These are phyloP conservation scores for Apocheima hispidaria DNA, from an alignment of 2,888 invertebrate species.

Conservation along the genomic window DNA sequence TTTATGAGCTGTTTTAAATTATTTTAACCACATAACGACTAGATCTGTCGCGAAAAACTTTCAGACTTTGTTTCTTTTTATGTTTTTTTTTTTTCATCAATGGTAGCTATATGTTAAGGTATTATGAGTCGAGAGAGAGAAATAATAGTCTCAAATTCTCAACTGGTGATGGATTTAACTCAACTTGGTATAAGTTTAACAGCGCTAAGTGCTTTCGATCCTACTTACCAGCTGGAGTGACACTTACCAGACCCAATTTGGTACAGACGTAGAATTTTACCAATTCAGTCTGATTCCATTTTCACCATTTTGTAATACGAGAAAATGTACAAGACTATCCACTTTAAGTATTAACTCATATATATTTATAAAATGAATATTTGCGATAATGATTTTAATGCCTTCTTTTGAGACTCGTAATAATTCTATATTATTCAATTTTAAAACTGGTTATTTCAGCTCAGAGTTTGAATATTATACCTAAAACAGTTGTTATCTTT, in stretches of 20 bases:
- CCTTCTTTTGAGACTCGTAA: too few relatives aligned
- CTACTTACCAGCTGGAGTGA: neutral
- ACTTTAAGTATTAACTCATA: neutral
- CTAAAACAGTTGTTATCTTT: too few relatives aligned
- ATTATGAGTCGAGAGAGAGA: too few relatives aligned
- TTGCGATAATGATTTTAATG: too few relatives aligned
- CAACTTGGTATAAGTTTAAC: conserved; percentile 12
- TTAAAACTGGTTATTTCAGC: neutral
- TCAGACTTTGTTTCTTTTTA: too few relatives aligned
- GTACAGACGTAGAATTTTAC: conserved; percentile 12
- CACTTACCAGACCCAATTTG: neutral
- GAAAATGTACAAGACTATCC: neutral
- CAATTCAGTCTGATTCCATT: conserved; percentile 3
- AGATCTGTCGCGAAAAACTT: too few relatives aligned
- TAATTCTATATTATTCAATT: neutral
- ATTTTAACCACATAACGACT: too few relatives aligned
- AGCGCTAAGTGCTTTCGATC: conserved; percentile 8
- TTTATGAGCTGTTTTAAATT: too few relatives aligned
- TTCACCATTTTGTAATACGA: neutral
- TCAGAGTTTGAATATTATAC: neutral
- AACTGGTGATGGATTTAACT: conserved; percentile 6
- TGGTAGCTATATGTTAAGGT: too few relatives aligned
- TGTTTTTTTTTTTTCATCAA: too few relatives aligned
- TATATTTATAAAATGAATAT: too few relatives aligned
- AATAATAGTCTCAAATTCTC: neutral